Conservation (phyloP, 2,797 vertebrate genomes). For the Sarcoramphus papa region DNA sequence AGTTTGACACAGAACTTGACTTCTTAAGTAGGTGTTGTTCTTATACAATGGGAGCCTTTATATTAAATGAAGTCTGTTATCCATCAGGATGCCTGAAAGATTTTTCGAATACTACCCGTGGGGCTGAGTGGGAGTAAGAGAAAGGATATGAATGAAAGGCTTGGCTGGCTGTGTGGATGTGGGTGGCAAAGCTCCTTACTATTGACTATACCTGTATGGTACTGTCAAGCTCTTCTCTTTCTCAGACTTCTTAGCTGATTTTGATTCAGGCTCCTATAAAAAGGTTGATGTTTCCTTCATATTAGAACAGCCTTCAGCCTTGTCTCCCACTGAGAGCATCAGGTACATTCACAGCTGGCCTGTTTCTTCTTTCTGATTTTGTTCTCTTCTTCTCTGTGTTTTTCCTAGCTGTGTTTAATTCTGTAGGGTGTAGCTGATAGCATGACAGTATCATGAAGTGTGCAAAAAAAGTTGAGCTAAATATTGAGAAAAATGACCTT, state of each 20-base stretch:
- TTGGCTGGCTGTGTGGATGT: not conserved
- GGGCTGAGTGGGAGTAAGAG: not conserved
- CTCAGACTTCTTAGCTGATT: not conserved
- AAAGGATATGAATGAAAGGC: constrained; percentile 11
- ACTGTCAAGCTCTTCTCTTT: not conserved
- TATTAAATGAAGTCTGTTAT: not conserved
- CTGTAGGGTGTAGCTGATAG: not conserved
- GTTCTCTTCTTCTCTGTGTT: not conserved
- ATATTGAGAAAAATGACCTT: not conserved
- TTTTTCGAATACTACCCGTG: not conserved
- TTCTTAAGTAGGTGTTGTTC: not conserved
- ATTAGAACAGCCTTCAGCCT: not conserved
- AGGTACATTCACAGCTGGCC: not conserved
- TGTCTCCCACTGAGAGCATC: not conserved
- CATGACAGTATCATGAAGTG: not conserved
- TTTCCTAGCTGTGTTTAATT: not conserved
- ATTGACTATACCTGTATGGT: not conserved
- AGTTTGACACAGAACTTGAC: not conserved
- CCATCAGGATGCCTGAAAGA: not conserved
- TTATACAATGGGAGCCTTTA: not conserved
- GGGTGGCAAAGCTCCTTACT: not conserved
- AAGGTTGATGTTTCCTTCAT: not conserved
- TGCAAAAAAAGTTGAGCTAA: not conserved
- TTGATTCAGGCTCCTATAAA: not conserved
- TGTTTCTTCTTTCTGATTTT: not conserved